A percentile compares a stretch with the other conserved stretches of the same genome.
phyloP scores from a whole-genome alignment of 2,113 vertebrate genomes.

The Cyrtonyx montezumae region DNA sequence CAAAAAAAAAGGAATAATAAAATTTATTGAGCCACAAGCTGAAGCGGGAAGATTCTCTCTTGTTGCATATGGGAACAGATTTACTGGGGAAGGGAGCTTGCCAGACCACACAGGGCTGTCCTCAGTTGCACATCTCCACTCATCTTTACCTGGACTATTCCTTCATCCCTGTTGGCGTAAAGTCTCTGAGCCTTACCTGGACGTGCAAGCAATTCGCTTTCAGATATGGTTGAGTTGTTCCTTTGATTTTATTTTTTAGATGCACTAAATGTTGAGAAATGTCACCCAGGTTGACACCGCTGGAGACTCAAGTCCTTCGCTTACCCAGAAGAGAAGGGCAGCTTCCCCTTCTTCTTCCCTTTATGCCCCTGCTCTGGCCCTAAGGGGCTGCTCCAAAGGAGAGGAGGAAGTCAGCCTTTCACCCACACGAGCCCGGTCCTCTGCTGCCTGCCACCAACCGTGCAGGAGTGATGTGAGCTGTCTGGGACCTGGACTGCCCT shows the following conservation, averaged over 20 bases:
- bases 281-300: neutral
- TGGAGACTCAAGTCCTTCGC: conserved; percentile 25
- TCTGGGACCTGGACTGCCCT: conserved; percentile 17
- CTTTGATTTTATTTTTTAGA: conserved; percentile 43
- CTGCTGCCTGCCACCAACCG: neutral
- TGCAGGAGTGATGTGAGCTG: neutral
- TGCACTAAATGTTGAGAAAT: conserved; percentile 27
- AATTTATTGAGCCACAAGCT: conserved; percentile 79
- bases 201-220: neutral
- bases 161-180: neutral
- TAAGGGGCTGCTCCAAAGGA: neutral
- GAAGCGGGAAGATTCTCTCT: conserved; percentile 70
- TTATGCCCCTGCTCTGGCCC: neutral
- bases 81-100: conserved; percentile 55
- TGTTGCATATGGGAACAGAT: conserved; percentile 51
- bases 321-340: conserved; percentile 12
- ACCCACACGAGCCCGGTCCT: neutral
- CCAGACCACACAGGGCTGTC: conserved; percentile 14
- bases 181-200: conserved; percentile 31
- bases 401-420: neutral
- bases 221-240: conserved; percentile 11
- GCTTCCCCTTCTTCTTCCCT: neutral
- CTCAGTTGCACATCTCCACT: conserved; percentile 5
- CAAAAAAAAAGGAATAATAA: conserved; percentile 76
- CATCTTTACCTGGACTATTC: conserved; percentile 32